Evolutionary conservation across 1,140 invertebrate species (phyloP).

Genomic region (Xylocopa sonorina): DNA sequence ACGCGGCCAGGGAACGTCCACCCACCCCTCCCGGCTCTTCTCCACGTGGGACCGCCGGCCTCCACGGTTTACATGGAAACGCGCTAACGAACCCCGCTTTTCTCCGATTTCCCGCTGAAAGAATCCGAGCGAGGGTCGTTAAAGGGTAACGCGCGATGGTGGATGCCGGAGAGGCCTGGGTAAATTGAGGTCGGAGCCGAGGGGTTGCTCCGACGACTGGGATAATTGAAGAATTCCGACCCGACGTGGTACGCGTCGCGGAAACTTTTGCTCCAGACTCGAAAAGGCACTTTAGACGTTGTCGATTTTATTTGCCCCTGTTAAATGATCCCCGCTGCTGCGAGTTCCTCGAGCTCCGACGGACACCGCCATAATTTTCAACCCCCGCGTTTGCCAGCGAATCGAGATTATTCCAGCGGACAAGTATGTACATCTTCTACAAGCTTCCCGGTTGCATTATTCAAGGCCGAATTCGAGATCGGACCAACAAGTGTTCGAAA

Average conservation of each 20-base stretch:
- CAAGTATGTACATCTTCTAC: too few species aligned
- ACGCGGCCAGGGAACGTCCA: slow-evolving; percentile 28
- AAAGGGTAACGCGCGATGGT: not conserved
- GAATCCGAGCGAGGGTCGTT: not conserved
- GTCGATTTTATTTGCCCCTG: too few species aligned
- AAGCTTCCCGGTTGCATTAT: not conserved
- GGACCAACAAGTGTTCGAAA: not conserved
- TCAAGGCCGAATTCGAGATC: not conserved
- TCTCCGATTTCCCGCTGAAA: not conserved
- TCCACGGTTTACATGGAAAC: not conserved
- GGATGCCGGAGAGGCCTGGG: not conserved
- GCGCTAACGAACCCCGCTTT: slow-evolving; percentile 16
- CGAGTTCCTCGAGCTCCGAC: too few species aligned
- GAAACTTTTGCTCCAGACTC: too few species aligned
- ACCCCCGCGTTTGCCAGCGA: too few species aligned
- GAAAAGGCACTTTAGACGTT: not conserved
- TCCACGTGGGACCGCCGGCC: slow-evolving; percentile 3
- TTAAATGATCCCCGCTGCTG: too few species aligned
- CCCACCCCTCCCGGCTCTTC: not conserved
- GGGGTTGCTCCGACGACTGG: not conserved
- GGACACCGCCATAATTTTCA: too few species aligned
- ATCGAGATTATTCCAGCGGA: too few species aligned
- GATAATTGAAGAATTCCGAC: not conserved
- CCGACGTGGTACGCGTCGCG: not conserved
- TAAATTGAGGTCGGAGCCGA: not conserved